Evolutionary conservation across 2,797 vertebrate genomes (phyloP).

Genomic region (Lacerta bilineata): DNA sequence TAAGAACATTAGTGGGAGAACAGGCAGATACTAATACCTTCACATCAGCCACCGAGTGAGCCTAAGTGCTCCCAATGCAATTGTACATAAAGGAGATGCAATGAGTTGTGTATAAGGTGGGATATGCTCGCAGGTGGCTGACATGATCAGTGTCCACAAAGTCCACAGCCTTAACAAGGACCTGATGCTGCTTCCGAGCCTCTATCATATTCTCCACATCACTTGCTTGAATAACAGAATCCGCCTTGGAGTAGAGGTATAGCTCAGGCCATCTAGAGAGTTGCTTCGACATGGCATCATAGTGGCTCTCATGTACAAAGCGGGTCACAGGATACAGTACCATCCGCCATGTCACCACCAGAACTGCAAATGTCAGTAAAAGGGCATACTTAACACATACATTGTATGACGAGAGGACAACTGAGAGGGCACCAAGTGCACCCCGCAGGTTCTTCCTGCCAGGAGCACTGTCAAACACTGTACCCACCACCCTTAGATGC

Average conservation of each 20-base stretch:
- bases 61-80: constrained; percentile 68
- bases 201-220: constrained; percentile 87
- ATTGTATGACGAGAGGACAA: constrained; percentile 82
- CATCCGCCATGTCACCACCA: constrained; percentile 83
- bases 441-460: constrained; percentile 89
- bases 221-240: constrained; percentile 84
- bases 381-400: constrained; percentile 83
- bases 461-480: constrained; percentile 92
- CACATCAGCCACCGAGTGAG: background rate
- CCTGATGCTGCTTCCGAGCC: constrained; percentile 78
- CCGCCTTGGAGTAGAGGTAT: constrained; percentile 90
- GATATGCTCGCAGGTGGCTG: constrained; percentile 87
- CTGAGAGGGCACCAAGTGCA: constrained; percentile 85
- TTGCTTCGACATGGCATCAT: constrained; percentile 84
- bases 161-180: constrained; percentile 86
- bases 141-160: constrained; percentile 91
- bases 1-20: background rate
- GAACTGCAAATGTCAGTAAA: constrained; percentile 83
- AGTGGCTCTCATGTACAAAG: constrained; percentile 91
- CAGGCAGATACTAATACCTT: background rate
- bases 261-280: constrained; percentile 93
- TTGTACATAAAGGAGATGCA: constrained; percentile 86
- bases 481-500: constrained; percentile 86
- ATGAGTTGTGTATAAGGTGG: constrained; percentile 85
- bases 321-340: constrained; percentile 90